Base-by-base conservation (phyloP, 2,888 invertebrate species). In the Drosophila pseudotalamancana region DNA sequence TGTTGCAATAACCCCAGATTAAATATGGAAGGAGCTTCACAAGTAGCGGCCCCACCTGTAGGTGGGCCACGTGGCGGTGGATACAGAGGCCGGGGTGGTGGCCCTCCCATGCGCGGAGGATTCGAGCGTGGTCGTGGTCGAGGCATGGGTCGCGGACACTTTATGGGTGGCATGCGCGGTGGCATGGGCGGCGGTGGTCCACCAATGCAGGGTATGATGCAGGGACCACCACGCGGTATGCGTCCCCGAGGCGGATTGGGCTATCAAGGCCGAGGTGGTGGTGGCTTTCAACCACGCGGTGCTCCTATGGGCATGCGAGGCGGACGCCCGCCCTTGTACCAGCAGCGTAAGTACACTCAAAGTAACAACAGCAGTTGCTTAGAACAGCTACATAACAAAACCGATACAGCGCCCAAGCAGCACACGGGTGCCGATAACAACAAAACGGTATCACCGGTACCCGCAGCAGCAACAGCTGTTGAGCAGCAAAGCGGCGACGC, bases 111-210 rank as follows among this genome's bases (percentile, higher is more conserved):
- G 85, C 87, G 91, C 12, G 89, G 91, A 3, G 90, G 91, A 1
- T 91, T 88, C 42, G 91, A 91, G 40, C 89, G 91, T 11, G 91
- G 90, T 18, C 89, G 91, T 45, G 91, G 91, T 14, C 86, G 91
- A 39, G 91, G 91, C 25, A 89, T 91, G 87, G 90, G 91, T 37
- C 88, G 91, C 12, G 91, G 91, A n/a, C 91, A 91, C 55, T 91
- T 86, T 37, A 89, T 90, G 88, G 89, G 90, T 5, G 76, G 89
- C 9, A 86, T 89, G 77, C 85, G 88, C 16, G 90, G 90, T 18
- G 89, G 72, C 12, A 89, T 90, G 85, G 90, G 89, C 9, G 89
- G 88, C 8, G 84, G 88, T 11, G 87, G 88, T 3, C 90, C 90
- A 1, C 89, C 88, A 14, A 85, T 88, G 70, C 87, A 87, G 19